Percentiles rank a stretch among this genome's conserved stretches.
These are phyloP conservation scores for Ctenochaetus hawaiiensis DNA, from an alignment of 2,797 vertebrate genomes.

Conservation along the genomic window DNA sequence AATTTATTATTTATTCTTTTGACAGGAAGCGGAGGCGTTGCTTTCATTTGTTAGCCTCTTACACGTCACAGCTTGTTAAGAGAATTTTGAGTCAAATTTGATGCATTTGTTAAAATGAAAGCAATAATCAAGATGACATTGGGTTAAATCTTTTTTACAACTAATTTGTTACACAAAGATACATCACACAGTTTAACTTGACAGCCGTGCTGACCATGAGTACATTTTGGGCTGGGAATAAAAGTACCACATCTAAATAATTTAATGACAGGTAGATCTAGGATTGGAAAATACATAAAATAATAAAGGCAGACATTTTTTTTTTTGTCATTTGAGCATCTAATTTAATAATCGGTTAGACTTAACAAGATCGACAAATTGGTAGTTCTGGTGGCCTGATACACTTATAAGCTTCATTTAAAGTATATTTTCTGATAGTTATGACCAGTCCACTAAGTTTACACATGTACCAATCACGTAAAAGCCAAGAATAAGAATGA, in stretches of 20 bases:
- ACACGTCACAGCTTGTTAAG: neutral
- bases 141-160: conserved; percentile 42
- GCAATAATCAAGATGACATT: conserved; percentile 41
- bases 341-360: conserved; percentile 11
- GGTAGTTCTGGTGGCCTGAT: too few relatives aligned
- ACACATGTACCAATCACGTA: conserved; percentile 35
- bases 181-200: conserved; percentile 32
- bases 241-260: conserved; percentile 41
- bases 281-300: conserved; percentile 20
- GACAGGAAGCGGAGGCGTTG: neutral
- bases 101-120: conserved; percentile 3
- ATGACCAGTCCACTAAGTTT: conserved; percentile 51
- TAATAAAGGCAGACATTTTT: conserved; percentile 15
- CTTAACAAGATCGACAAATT: neutral
- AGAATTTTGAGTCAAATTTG: conserved; percentile 28
- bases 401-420: conserved; percentile 6
- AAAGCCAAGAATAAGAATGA: conserved; percentile 46
- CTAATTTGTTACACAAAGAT: conserved; percentile 56
- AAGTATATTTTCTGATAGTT: conserved; percentile 5
- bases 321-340: conserved; percentile 19
- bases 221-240: conserved; percentile 6
- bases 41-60: too few relatives aligned
- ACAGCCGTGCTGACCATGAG: conserved; percentile 43
- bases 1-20: conserved; percentile 4
- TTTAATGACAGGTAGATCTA: conserved; percentile 60